A percentile compares a stretch with the other conserved stretches of the same genome.
These are phyloP conservation scores for Falcaria lacertinaria DNA, from an alignment of 2,888 invertebrate genomes.

Conservation along the genomic window DNA sequence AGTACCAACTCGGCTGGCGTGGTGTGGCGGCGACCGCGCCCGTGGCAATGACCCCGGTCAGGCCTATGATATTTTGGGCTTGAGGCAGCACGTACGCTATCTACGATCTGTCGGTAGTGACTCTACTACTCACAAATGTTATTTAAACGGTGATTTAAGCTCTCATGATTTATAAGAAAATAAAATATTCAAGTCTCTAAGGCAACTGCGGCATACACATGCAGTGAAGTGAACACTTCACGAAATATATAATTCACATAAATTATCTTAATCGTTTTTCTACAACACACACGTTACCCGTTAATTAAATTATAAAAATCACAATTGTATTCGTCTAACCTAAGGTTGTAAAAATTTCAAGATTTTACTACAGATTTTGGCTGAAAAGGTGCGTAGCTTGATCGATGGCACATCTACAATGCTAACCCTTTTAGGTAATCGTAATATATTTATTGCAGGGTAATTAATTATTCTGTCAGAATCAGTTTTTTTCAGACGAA, in stretches of 20 bases:
- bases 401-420: no score
- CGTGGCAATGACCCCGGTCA: slow-evolving; percentile 36
- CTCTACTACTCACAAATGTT: slow-evolving; percentile 10
- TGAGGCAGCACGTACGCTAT: slow-evolving; percentile 21
- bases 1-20: no score
- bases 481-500: no score
- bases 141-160: not conserved
- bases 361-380: not conserved
- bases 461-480: no score
- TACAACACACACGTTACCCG: no score
- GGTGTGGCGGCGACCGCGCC: not conserved
- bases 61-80: slow-evolving; percentile 23
- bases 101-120: slow-evolving; percentile 14
- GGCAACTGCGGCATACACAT: not conserved
- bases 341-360: not conserved
- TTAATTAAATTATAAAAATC: no score
- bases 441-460: no score
- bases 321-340: no score
- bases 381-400: no score
- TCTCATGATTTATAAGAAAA: not conserved
- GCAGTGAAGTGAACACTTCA: not conserved
- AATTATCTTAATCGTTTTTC: not conserved
- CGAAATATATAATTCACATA: not conserved
- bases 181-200: slow-evolving; percentile 1
- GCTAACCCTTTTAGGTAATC: no score